Evolutionary conservation across 1,140 invertebrate genomes (phyloP), one percentile per base, ranked within the genome.

Genomic region (Centruroides sculpturatus): DNA sequence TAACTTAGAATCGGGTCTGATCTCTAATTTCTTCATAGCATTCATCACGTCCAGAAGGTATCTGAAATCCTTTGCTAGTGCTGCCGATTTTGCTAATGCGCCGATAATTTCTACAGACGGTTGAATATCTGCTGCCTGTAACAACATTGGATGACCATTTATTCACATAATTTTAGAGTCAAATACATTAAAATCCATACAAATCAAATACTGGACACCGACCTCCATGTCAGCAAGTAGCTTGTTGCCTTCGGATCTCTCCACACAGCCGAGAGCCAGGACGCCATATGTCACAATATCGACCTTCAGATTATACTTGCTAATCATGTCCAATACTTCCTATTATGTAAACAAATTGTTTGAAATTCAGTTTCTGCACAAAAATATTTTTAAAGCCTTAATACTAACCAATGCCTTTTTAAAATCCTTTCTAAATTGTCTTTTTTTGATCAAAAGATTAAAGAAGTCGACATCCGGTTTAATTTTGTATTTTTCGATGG

Each of bases 251-350:
- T 82, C 75, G 35, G 76, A 72, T 59, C 77, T 75, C 6, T 72
- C 82, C 61, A 70, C 71, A 73, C 90, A 94, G 5, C 83, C 79
- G 59, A 92, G 68, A 4, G 91, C 85, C n/a, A 94, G 71, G 3
- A 85, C 81, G 41, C 89, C 90, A 78, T 86, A 94, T 1, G 91
- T 92, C 53, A 89, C 77, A 60, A 91, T 78, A 73, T 93, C 82
- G 5, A 85, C 82, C 50, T 74, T 73, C 12, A 90, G 69, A 58
- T 76, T 74, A 9, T 76, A 67, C 55, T 78, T 69, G 62, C 78
- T 75, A 60, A 94, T 83, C 55, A 84, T 73, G 46, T 74, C 61
- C 41, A 86, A 72, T 6, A 89, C 80, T 60, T 77, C 73, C 80
- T 85, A 23, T 23, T 23, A 23, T 23, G 23, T 65, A 55, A 66